phyloP scores from a whole-genome alignment of 2,113 vertebrate genomes.

The Syngnathus floridae region DNA sequence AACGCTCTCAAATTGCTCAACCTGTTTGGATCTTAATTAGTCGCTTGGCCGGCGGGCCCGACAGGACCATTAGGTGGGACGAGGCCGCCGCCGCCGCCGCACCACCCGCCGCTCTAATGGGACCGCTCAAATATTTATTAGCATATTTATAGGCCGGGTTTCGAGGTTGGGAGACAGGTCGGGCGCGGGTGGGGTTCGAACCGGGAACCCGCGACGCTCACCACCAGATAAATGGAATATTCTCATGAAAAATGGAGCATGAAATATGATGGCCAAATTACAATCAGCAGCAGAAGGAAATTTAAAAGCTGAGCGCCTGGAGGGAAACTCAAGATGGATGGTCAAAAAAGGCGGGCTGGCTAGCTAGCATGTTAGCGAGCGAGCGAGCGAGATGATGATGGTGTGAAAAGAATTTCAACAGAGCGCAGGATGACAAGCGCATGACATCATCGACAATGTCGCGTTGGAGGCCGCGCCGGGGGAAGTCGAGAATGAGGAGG shows the following conservation, averaged over 20 bases:
- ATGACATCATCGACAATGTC: not conserved
- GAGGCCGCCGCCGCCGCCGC: slow-evolving; percentile 21
- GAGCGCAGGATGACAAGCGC: not conserved
- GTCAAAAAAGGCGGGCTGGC: too few species aligned
- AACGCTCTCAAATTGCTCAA: slow-evolving; percentile 58
- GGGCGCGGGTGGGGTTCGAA: too few species aligned
- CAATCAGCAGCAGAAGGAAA: too few species aligned
- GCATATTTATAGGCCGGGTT: slow-evolving; percentile 33
- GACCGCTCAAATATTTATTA: slow-evolving; percentile 62
- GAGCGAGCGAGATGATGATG: slow-evolving; percentile 1
- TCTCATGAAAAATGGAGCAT: too few species aligned
- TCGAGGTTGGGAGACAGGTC: too few species aligned
- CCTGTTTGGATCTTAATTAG: slow-evolving; percentile 62
- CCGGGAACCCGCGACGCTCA: too few species aligned
- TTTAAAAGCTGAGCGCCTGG: too few species aligned
- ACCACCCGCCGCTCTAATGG: slow-evolving; percentile 56
- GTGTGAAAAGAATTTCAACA: not conserved
- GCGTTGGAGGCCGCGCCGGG: not conserved
- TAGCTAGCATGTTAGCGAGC: not conserved
- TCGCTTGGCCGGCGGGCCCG: slow-evolving; percentile 33
- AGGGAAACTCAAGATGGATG: too few species aligned
- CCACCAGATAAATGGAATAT: too few species aligned
- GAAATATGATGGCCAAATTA: too few species aligned
- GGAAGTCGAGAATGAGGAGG: not conserved
- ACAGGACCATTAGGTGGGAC: slow-evolving; percentile 49